Evolutionary conservation across 2,888 invertebrate species (phyloP).

Genomic region (Drosophila anomalipes): DNA sequence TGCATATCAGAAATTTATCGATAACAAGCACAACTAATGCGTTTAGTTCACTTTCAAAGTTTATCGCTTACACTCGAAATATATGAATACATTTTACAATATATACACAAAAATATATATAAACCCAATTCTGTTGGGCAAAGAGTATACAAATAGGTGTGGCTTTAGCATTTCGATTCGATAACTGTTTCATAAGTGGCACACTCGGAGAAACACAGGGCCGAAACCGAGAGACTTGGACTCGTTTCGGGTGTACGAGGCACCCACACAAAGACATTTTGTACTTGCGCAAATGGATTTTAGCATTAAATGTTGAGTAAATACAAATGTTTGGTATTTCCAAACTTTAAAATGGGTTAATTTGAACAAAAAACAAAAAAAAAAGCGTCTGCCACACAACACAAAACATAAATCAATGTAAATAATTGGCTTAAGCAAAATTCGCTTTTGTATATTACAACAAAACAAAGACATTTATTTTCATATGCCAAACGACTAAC

Average conservation of each 20-base stretch:
- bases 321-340: constrained; percentile 66
- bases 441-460: constrained; percentile 30
- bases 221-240: constrained; percentile 12
- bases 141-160: constrained; percentile 26
- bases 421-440: constrained; percentile 12
- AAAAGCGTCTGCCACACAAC: background rate
- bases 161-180: constrained; percentile 31
- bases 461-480: constrained; percentile 38
- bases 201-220: constrained; percentile 19
- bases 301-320: constrained; percentile 54
- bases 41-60: background rate
- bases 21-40: background rate
- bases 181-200: constrained; percentile 51
- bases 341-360: constrained; percentile 62
- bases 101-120: accelerated
- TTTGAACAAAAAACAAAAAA: constrained; percentile 21
- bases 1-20: background rate
- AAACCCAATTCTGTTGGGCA: too few species aligned
- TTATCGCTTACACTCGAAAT: accelerated
- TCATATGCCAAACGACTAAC: constrained; percentile 34
- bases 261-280: constrained; percentile 42
- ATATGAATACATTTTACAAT: background rate
- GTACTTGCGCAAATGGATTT: constrained; percentile 70
- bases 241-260: constrained; percentile 11
- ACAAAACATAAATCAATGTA: constrained; percentile 52